phyloP scores from a whole-genome alignment of 2,113 vertebrate genomes.

The Brachyhypopomus occidentalis region DNA sequence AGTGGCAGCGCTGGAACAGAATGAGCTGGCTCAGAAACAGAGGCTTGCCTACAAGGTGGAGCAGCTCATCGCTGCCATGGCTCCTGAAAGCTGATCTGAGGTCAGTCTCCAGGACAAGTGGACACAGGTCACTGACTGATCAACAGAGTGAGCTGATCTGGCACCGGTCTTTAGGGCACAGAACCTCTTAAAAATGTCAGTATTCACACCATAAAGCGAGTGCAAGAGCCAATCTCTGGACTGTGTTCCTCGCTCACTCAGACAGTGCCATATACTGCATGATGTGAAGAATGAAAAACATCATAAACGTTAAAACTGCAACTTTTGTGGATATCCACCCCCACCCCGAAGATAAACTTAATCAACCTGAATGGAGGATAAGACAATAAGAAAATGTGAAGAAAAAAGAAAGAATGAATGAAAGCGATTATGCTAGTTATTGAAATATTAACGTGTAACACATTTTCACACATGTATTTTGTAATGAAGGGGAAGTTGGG shows the following conservation, averaged over 20 bases:
- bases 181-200: neutral
- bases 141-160: neutral
- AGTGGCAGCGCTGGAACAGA: constrained; percentile 88
- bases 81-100: constrained; percentile 87
- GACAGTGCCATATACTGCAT: constrained; percentile 6
- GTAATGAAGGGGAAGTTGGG: neutral
- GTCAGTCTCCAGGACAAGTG: neutral
- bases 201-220: neutral
- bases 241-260: neutral
- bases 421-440: neutral
- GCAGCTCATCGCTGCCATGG: constrained; percentile 92
- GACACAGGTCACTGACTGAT: neutral
- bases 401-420: too few species aligned
- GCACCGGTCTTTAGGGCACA: neutral
- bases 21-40: constrained; percentile 91
- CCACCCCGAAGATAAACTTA: too few species aligned
- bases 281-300: neutral
- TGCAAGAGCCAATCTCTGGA: neutral
- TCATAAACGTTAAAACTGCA: neutral
- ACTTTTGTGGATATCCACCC: neutral
- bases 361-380: neutral
- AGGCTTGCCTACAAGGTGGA: constrained; percentile 92
- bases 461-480: neutral
- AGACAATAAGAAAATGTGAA: neutral
- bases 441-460: neutral